Percentiles rank a stretch among this genome's conserved stretches.
These are phyloP conservation scores for Proterorhinus semilunaris DNA, from an alignment of 2,113 vertebrate species.

Conservation along the genomic window DNA sequence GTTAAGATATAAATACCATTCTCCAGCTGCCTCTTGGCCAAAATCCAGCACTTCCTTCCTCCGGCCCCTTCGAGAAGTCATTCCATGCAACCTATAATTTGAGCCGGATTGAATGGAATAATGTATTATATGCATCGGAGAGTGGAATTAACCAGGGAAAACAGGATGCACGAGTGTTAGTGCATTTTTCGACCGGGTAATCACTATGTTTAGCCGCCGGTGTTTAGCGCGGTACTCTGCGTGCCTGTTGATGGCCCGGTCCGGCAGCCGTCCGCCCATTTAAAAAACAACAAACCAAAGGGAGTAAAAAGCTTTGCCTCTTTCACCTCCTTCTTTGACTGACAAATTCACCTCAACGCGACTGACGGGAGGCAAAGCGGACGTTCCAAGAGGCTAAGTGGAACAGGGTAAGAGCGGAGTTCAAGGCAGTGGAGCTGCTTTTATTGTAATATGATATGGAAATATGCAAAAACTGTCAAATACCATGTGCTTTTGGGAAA, in stretches of 20 bases:
- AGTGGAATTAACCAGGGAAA: neutral
- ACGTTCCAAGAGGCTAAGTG: conserved; percentile 19
- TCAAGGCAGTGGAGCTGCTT: neutral
- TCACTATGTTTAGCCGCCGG: conserved; percentile 1
- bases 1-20: neutral
- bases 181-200: neutral
- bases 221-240: neutral
- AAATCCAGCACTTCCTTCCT: neutral
- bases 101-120: conserved; percentile 3
- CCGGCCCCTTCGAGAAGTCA: neutral
- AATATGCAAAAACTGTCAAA: neutral
- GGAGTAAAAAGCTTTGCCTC: conserved; percentile 32
- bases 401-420: neutral
- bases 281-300: conserved; percentile 11
- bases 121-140: conserved; percentile 3
- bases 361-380: conserved; percentile 9
- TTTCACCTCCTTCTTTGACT: conserved; percentile 30
- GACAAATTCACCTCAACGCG: conserved; percentile 23
- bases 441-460: neutral
- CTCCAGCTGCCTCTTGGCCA: neutral
- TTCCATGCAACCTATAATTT: conserved; percentile 1
- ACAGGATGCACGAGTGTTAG: conserved; percentile 6
- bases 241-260: neutral
- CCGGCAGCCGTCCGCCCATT: conserved; percentile 14
- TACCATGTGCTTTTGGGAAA: neutral